Base-by-base conservation (phyloP, 2,113 vertebrate genomes). In the Rhea americana region DNA sequence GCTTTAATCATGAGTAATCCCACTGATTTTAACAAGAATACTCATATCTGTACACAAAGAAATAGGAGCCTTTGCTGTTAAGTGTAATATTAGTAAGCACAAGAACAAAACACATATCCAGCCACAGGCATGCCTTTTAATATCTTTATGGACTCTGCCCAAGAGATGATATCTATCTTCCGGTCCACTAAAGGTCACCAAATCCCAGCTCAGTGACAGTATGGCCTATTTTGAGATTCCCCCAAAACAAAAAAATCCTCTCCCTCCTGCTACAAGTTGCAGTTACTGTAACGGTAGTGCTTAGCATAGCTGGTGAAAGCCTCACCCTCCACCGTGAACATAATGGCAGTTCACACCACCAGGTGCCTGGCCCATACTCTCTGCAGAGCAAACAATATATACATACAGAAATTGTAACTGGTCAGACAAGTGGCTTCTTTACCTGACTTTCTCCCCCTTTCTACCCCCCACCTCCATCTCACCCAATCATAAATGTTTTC, bases 91-190 rank as follows among this genome's bases (percentile, higher is more conserved):
- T 82, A 92, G 58, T 11, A 84, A 30, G 62, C 62, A 86, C 22
- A 75, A 65, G 51, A 88, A 95, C 68, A 95, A 95, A 95, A 82
- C 73, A 80, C 45, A 50, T 35, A 65, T 3, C 56, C 66, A 63
- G 56, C 41, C 65, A 61, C 61, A 67, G 59, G 61, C 6, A 30
- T 16, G 28, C 67, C 89, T 91, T 87, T 94, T 89, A 92, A 90
- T 91, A 93, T 76, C 84, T 45, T 89, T 22, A 86, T 58, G 58
- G 82, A 71, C 72, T 67, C 56, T 66, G 21, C 18, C 51, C 61
- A 89, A 61, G 2, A 72, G 56, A 63, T 61, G 91, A 94, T 92
- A 96, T 39, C 51, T 56, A 91, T 81, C 79, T 96, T 96, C 96
- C 58, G 61, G 90, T 85, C 79, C 50, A 56, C 67, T 61, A 74